Conservation (phyloP, 2,888 invertebrate genomes). For the Trissolcus japonicus region DNA sequence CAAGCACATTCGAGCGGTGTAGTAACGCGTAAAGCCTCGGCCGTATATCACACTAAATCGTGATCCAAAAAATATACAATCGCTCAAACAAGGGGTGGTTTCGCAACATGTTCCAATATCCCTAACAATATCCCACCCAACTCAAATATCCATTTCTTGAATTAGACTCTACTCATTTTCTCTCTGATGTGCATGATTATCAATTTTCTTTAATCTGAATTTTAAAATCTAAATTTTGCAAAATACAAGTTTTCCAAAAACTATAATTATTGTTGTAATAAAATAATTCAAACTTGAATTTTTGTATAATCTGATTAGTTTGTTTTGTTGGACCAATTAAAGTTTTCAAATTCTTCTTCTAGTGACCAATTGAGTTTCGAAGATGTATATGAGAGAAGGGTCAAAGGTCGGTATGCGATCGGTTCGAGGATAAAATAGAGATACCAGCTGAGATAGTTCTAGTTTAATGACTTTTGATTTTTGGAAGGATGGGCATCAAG, state of each 20-base stretch:
- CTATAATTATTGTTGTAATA: too few species aligned
- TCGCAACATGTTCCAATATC: conserved; percentile 61
- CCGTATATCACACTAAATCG: conserved; percentile 73
- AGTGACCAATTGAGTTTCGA: not conserved
- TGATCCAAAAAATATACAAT: conserved; percentile 76
- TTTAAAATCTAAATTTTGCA: not conserved
- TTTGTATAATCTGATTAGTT: too few species aligned
- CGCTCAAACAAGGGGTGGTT: conserved; percentile 68
- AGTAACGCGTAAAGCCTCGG: conserved; percentile 57
- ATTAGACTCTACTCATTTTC: too few species aligned
- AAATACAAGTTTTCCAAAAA: too few species aligned
- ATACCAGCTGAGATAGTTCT: conserved; percentile 27
- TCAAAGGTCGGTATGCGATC: conserved; percentile 26
- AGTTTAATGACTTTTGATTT: conserved; percentile 51
- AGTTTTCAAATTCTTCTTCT: too few species aligned
- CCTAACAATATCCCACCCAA: conserved; percentile 67
- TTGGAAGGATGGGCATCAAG: conserved; percentile 33
- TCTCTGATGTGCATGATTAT: too few species aligned
- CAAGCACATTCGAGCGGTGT: conserved; percentile 43
- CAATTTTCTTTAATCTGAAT: too few species aligned
- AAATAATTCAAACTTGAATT: too few species aligned
- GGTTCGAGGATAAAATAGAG: conserved; percentile 7
- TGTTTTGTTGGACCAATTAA: too few species aligned
- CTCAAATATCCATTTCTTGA: conserved; percentile 3
- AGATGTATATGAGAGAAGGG: conserved; percentile 26